Base-by-base conservation (phyloP, 1,140 invertebrate species). In the Eueides isabella region DNA sequence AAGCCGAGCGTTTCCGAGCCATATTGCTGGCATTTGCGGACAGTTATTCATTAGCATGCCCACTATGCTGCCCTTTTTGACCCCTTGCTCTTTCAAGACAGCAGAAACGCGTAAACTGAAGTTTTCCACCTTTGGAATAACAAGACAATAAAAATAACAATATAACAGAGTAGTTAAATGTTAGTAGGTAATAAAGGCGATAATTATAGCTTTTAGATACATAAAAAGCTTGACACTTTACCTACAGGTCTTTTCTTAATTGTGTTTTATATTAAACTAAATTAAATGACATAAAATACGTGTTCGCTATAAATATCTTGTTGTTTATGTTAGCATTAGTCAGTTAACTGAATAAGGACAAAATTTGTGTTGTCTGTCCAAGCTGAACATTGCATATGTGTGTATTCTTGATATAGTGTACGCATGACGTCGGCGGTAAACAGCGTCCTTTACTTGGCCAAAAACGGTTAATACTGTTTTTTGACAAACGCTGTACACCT, bases 1-100 rank as follows among this genome's bases (percentile, higher is more conserved):
- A 30, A 98, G 93, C 88, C 98, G 98, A 1, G 96, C 96, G 31
- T 98, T 94, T 4, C 98, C 98, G 16, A 99, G 92, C 98, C 98
- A 99, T 48, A 97, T 94, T 23, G 95, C 96, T 2, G 98, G 95
- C 86, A 96, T 98, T 90, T 99, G 97, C 0, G 97, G 96, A 61
- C 97, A 95, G 86, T 97, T 99, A 85, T 98, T 98, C 89, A 99
- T 95, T 77, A 98, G 95, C 9, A 99, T 85, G 0, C 97, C 97
- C 0, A 99, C 96, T 1, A 96, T 95, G 87, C 98, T 97, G 14
- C 98, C 98, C 85, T 97, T 96, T 44, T 95, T 95, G 66, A 97
- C 96, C 16, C 97, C 98, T 72, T 97, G 95, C 1, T 94, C 95
- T 85, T 96, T 95, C 82, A 98, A 97, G 4, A 96, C 94, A 63